Evolutionary conservation across 2,797 vertebrate genomes (phyloP).

Genomic region (Pseudomugil gertrudae): DNA sequence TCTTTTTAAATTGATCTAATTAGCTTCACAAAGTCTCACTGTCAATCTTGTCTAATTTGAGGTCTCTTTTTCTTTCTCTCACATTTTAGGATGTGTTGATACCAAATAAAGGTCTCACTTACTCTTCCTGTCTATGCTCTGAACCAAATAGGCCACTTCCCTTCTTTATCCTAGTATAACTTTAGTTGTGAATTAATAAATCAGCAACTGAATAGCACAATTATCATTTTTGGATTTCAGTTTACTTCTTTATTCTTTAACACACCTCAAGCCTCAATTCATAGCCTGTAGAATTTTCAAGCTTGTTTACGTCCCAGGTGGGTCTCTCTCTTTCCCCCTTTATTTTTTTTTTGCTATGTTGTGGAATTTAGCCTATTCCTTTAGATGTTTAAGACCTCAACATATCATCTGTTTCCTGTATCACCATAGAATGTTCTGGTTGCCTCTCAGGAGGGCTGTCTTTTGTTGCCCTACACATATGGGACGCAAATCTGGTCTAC

Average conservation of each 20-base stretch:
- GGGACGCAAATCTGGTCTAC: constrained; percentile 69
- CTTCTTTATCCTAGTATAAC: constrained; percentile 40
- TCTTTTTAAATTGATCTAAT: constrained; percentile 66
- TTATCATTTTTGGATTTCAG: constrained; percentile 50
- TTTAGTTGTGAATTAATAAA: constrained; percentile 72
- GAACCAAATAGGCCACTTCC: constrained; percentile 66
- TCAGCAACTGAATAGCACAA: constrained; percentile 72
- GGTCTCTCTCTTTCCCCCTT: constrained; percentile 33
- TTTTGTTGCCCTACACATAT: constrained; percentile 72
- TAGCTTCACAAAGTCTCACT: constrained; percentile 74
- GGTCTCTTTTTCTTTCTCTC: constrained; percentile 71
- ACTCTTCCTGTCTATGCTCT: constrained; percentile 40
- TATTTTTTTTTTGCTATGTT: constrained; percentile 49
- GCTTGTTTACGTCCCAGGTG: constrained; percentile 68
- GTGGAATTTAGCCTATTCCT: constrained; percentile 47
- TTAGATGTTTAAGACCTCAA: constrained; percentile 69
- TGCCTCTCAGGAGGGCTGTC: constrained; percentile 60
- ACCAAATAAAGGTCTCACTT: constrained; percentile 72
- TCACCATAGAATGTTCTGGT: constrained; percentile 52
- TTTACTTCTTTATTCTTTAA: constrained; percentile 48
- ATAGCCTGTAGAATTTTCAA: constrained; percentile 54
- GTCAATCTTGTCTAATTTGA: constrained; percentile 80
- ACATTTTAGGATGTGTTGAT: constrained; percentile 54
- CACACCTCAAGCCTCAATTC: constrained; percentile 57
- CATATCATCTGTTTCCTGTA: constrained; percentile 63